Evolutionary conservation across 2,113 vertebrate genomes (phyloP).

Genomic region (Carassius auratus): DNA sequence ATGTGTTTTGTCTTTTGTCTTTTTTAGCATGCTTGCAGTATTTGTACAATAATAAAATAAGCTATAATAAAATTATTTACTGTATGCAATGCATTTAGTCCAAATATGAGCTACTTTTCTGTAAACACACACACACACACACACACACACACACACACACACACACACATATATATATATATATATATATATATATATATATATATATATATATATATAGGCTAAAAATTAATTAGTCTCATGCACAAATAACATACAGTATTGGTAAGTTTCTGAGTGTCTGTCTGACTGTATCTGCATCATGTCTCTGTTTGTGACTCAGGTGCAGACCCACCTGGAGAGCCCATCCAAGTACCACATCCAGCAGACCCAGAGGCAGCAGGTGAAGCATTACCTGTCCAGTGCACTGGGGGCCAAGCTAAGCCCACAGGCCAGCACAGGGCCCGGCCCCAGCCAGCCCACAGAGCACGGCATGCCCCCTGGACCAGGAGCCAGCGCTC

Average conservation of each 20-base stretch:
- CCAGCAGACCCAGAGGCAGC: conserved; percentile 94
- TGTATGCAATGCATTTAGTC: neutral
- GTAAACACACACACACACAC: too few species aligned
- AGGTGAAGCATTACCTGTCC: conserved; percentile 97
- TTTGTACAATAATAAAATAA: neutral
- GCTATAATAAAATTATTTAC: neutral
- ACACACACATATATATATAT: neutral
- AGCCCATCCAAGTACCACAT: conserved; percentile 96
- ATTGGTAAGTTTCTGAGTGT: neutral
- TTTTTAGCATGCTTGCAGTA: neutral
- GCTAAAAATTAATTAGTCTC: neutral
- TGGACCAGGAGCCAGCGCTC: conserved; percentile 86
- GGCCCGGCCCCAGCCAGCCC: conserved; percentile 89
- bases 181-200: neutral
- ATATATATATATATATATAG: too few species aligned
- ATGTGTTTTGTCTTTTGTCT: neutral
- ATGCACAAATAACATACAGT: neutral
- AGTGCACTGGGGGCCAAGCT: conserved; percentile 92
- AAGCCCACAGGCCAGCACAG: conserved; percentile 84
- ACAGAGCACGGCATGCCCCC: conserved; percentile 93
- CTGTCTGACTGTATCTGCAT: neutral
- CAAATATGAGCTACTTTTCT: neutral
- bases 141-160: neutral
- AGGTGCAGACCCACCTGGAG: conserved; percentile 97
- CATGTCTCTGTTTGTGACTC: neutral